phyloP scores from a whole-genome alignment of 2,888 invertebrate genomes.

The Troides helena region DNA sequence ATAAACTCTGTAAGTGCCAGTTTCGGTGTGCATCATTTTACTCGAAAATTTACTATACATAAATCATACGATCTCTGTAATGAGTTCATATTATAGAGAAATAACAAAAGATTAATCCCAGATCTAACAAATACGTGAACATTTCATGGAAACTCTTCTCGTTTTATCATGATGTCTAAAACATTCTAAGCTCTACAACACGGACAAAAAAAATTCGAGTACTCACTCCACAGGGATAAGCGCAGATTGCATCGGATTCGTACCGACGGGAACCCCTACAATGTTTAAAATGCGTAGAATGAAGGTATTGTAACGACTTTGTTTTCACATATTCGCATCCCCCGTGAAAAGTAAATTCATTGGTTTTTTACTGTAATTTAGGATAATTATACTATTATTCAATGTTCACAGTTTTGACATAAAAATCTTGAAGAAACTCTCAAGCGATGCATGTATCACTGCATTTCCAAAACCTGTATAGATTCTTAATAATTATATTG shows the following conservation, averaged over 20 bases:
- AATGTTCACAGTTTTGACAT: no score
- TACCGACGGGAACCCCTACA: background rate
- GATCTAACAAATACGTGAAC: background rate
- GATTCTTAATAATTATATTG: no score
- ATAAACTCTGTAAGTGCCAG: background rate
- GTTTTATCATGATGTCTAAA: background rate
- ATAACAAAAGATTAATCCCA: no score
- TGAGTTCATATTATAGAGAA: no score
- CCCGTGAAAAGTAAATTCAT: background rate
- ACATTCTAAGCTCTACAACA: background rate
- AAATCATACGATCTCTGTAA: no score
- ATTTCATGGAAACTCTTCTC: background rate
- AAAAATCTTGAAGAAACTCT: background rate
- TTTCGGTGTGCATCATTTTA: background rate
- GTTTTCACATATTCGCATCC: no score
- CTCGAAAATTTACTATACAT: background rate
- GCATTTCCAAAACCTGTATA: background rate
- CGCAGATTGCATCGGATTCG: background rate
- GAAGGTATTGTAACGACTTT: background rate
- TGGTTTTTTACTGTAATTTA: background rate
- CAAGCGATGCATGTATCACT: background rate
- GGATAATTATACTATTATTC: background rate
- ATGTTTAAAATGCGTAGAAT: background rate
- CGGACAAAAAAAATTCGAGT: background rate
- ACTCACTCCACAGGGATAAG: background rate